Base-by-base conservation (phyloP, 2,888 invertebrate species). In the Dicycla oo region DNA sequence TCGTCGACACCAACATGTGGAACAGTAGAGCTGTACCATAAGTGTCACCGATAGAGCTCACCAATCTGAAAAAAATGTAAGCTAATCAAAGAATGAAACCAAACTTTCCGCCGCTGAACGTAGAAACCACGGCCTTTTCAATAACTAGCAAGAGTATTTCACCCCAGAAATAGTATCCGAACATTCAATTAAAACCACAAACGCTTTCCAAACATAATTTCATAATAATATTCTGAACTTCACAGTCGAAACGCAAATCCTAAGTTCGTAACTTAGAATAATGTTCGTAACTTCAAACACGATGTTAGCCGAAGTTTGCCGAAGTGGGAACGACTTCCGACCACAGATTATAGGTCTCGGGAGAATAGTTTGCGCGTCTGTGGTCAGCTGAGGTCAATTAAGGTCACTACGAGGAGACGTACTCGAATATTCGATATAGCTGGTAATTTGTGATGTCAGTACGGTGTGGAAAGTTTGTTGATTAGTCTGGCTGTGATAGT, bases 1-100 rank as follows among this genome's bases (percentile, higher is more conserved):
- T 98, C 3, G 98, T 98, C 0, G 98, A 97, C 34, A 98, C 97
- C 89, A 98, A 94, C 98, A 98, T 98, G 93, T 98, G 98, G 71
- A 98, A 96, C 61, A 98, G 93, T 26, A 98, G 94, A 53, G 98
- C 98, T n/a, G 97, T 97, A 58, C 98, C 98, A 85, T 98, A 98
- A 11, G 98, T 97, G 81, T 98, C 98, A 18, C 98, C 98, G 73
- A 98, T 97, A 30, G 97, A 97, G 2, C 98, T 97, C 23, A 98
- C 98, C 87, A 98, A 94, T 91, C 98, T 98, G 93, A 47, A 88
- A 49, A 11, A 40, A 7, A 11, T 10, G 40, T 40, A 10, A 40
- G 40, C 10, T 11, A 40, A 40, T 40, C 11, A 40, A 40, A 1
- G 40, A 40, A 40, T 11, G 11, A 40, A 11, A 11, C 40, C 10